Percentiles rank a stretch among this genome's conserved stretches.
Evolutionary conservation across 2,888 invertebrate species (phyloP).

Genomic region (Nineta flava): DNA sequence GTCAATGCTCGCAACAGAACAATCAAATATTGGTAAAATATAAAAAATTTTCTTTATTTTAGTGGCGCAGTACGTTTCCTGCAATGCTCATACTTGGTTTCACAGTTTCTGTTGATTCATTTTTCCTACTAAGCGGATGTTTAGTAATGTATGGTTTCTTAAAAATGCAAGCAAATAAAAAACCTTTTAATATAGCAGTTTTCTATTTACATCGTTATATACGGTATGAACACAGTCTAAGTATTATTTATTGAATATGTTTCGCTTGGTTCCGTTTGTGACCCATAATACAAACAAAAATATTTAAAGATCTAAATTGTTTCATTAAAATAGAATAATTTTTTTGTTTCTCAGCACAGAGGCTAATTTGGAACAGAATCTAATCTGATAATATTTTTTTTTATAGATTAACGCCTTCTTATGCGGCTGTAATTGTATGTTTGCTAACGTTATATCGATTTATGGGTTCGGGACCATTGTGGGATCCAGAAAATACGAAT

Average conservation of each 20-base stretch:
- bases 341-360: no score
- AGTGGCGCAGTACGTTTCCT: slow-evolving; percentile 21
- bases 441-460: no score
- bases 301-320: no score
- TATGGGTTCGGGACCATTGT: no score
- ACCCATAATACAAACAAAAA: no score
- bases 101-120: slow-evolving; percentile 42
- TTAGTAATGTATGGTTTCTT: slow-evolving; percentile 23
- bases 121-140: slow-evolving; percentile 31
- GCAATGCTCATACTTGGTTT: slow-evolving; percentile 24
- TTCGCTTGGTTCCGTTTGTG: slow-evolving; percentile 31
- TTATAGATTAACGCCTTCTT: slow-evolving; percentile 20
- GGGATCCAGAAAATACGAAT: slow-evolving; percentile 6
- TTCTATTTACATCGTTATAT: slow-evolving; percentile 29
- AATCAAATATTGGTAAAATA: slow-evolving; percentile 1
- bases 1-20: no score
- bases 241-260: slow-evolving; percentile 28
- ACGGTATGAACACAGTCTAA: slow-evolving; percentile 26
- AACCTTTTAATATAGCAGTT: slow-evolving; percentile 20
- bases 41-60: slow-evolving; percentile 13
- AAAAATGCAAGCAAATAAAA: slow-evolving; percentile 18
- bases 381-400: no score
- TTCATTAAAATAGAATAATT: no score
- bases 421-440: no score
- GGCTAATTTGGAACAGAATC: no score